These are phyloP conservation scores for Cephalopterus ornatus DNA, from an alignment of 2,113 vertebrate genomes.

Conservation along the genomic window DNA sequence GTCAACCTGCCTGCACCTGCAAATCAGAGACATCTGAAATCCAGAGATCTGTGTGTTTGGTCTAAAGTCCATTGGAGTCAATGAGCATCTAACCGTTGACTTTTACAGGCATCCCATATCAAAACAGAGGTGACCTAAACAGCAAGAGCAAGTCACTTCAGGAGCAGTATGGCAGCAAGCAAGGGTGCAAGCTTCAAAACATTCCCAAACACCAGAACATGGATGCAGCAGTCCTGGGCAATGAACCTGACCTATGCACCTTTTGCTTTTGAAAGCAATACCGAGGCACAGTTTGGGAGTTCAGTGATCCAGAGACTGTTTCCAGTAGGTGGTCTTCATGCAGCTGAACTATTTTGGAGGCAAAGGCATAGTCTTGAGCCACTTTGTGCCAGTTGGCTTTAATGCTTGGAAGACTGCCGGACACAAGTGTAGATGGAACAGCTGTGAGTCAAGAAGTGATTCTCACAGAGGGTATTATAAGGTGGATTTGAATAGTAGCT, in stretches of 20 bases:
- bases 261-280: fast-evolving
- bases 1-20: background rate
- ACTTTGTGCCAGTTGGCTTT: background rate
- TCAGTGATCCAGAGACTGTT: background rate
- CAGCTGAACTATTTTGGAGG: background rate
- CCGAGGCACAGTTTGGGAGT: background rate
- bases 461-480: background rate
- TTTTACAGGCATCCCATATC: background rate
- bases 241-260: background rate
- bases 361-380: background rate
- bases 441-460: background rate
- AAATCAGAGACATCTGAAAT: background rate
- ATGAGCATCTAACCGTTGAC: background rate
- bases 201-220: background rate
- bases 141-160: background rate
- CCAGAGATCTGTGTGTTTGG: background rate
- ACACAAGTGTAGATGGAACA: background rate
- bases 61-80: background rate
- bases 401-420: background rate
- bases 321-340: background rate
- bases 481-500: background rate
- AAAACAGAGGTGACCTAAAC: background rate
- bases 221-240: background rate
- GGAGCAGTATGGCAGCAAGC: background rate
- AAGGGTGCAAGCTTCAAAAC: background rate